Conservation (phyloP, 2,113 vertebrate species). For the Lichenostomus cassidix region DNA sequence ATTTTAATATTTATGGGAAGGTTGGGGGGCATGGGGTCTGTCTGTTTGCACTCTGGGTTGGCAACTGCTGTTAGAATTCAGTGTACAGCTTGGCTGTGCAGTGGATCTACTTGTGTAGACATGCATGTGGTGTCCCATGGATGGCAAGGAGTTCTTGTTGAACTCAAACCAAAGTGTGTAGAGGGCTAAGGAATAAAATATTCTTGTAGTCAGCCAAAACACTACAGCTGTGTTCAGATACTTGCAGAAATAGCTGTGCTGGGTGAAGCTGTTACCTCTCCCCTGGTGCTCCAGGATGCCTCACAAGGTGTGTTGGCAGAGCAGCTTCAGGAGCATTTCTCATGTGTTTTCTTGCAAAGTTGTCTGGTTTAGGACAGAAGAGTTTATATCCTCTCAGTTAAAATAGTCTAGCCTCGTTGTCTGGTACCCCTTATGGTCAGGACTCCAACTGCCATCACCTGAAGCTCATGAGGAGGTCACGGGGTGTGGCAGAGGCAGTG, state of each 20-base stretch:
- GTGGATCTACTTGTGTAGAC: neutral
- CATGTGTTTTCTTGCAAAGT: neutral
- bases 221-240: neutral
- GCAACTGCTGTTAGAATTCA: neutral
- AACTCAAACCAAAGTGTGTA: neutral
- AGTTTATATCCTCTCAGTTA: neutral
- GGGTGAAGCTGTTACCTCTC: neutral
- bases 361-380: neutral
- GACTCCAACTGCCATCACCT: neutral
- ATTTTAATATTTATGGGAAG: neutral
- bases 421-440: rapidly evolving
- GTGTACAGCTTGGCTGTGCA: neutral
- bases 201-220: neutral
- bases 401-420: neutral
- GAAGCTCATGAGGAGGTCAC: neutral
- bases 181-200: neutral
- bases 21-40: neutral
- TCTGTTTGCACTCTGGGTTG: neutral
- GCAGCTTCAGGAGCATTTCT: neutral
- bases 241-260: neutral
- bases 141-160: neutral
- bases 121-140: neutral
- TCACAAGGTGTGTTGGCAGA: rapidly evolving
- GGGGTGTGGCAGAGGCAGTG: neutral
- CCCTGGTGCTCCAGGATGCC: neutral